Conservation (phyloP, 2,113 vertebrate genomes). For the Acrocephalus arundinaceus region DNA sequence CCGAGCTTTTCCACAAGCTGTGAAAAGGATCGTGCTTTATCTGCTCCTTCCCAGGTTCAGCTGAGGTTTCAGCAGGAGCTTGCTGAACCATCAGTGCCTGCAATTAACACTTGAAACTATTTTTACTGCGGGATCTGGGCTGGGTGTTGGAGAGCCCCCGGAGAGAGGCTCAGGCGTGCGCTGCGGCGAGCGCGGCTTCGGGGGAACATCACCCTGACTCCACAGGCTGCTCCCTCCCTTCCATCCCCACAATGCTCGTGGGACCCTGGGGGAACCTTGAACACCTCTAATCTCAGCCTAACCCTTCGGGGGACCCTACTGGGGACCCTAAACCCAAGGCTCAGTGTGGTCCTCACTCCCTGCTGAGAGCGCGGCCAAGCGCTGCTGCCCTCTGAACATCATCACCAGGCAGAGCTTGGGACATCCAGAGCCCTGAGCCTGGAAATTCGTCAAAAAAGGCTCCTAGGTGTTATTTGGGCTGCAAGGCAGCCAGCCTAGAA, state of each 20-base stretch:
- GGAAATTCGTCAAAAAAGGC: not conserved
- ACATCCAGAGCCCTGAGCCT: not conserved
- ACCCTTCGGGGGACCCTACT: not conserved
- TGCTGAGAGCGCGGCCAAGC: fast-evolving
- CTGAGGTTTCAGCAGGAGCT: slow-evolving; percentile 14
- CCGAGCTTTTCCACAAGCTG: not conserved
- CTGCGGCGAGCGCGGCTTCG: fast-evolving
- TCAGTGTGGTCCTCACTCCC: not conserved
- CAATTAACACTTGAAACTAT: slow-evolving; percentile 31
- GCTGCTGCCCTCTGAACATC: not conserved
- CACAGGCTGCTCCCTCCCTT: not conserved
- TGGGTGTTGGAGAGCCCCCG: not conserved
- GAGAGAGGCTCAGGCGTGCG: not conserved
- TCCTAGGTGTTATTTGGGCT: not conserved
- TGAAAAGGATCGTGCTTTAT: not conserved
- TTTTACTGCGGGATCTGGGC: not conserved
- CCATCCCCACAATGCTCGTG: fast-evolving
- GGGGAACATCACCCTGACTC: not conserved
- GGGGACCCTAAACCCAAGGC: fast-evolving
- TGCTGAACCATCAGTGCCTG: not conserved
- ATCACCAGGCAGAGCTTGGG: not conserved
- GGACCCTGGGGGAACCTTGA: not conserved
- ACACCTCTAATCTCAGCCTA: not conserved
- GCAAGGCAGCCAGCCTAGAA: not conserved
- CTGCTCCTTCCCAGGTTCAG: slow-evolving; percentile 36